Percentiles rank a stretch among this genome's conserved stretches.
Evolutionary conservation across 2,113 vertebrate genomes (phyloP).

Genomic region (Sylvilagus bachmani): DNA sequence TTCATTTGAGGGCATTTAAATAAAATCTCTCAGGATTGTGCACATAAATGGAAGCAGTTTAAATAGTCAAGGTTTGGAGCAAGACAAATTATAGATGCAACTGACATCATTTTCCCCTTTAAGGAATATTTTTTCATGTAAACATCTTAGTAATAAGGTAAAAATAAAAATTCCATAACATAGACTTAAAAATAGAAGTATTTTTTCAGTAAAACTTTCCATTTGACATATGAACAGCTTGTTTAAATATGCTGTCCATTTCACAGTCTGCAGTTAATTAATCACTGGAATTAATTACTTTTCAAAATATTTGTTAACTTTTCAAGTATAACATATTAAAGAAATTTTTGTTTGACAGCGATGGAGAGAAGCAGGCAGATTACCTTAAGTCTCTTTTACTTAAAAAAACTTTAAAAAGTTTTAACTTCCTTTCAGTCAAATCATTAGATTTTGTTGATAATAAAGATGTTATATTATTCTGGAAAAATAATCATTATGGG

Average conservation of each 20-base stretch:
- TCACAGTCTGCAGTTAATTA: slow-evolving; percentile 6
- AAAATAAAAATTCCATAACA: slow-evolving; percentile 49
- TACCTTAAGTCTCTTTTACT: not conserved
- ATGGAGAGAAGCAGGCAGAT: not conserved
- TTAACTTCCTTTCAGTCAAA: not conserved
- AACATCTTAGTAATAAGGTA: slow-evolving; percentile 60
- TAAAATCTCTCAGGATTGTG: slow-evolving; percentile 45
- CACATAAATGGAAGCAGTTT: slow-evolving; percentile 70
- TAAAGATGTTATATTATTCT: not conserved
- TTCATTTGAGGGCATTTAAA: slow-evolving; percentile 74
- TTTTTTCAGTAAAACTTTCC: slow-evolving; percentile 45
- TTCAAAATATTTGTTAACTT: slow-evolving; percentile 62
- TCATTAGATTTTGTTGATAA: not conserved
- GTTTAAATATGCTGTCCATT: slow-evolving; percentile 48
- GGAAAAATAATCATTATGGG: not conserved
- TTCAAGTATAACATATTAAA: not conserved
- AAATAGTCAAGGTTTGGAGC: slow-evolving; percentile 63
- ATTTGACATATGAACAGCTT: slow-evolving; percentile 46
- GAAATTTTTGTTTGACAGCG: not conserved
- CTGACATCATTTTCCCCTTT: slow-evolving; percentile 47
- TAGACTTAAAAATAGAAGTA: not conserved
- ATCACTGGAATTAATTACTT: slow-evolving; percentile 63
- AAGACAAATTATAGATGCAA: slow-evolving; percentile 64
- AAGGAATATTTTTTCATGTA: slow-evolving; percentile 50
- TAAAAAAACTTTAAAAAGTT: slow-evolving; percentile 32